phyloP scores from a whole-genome alignment of 2,797 vertebrate species.

The Brotula barbata region DNA sequence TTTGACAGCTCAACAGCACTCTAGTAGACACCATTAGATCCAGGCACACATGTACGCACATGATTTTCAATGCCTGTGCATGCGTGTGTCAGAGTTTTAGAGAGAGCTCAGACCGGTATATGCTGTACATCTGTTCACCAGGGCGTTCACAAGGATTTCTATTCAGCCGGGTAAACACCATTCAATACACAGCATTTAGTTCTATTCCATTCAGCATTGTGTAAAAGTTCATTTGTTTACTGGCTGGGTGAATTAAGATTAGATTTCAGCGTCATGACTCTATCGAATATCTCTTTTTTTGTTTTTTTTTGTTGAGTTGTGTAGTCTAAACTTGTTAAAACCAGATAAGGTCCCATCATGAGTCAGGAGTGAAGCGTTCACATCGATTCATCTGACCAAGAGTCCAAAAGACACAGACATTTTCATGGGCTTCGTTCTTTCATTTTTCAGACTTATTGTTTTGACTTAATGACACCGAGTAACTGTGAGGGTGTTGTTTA shows the following conservation, averaged over 20 bases:
- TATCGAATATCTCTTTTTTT: no score
- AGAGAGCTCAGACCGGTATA: slow-evolving; percentile 18
- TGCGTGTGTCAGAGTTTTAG: slow-evolving; percentile 13
- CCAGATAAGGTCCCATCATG: neutral
- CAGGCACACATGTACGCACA: neutral
- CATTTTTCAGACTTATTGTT: no score
- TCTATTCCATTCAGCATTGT: no score
- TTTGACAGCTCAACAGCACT: slow-evolving; percentile 41
- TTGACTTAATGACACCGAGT: no score
- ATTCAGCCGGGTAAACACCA: neutral
- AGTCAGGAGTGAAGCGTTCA: neutral
- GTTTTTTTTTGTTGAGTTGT: no score
- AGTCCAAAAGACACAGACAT: no score
- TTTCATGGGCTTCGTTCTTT: no score
- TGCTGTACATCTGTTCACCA: slow-evolving; percentile 12
- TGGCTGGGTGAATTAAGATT: no score
- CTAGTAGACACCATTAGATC: slow-evolving; percentile 47
- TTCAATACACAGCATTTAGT: neutral
- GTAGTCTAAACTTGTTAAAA: no score
- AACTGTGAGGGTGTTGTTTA: no score
- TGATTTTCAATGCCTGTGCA: slow-evolving; percentile 2
- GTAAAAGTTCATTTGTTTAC: no score
- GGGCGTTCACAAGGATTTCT: slow-evolving; percentile 6
- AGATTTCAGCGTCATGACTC: no score
- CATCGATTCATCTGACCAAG: neutral